A percentile compares a stretch with the other conserved stretches of the same genome.
Evolutionary conservation across 2,888 invertebrate species (phyloP).

Genomic region (Oxyscelio sp.): DNA sequence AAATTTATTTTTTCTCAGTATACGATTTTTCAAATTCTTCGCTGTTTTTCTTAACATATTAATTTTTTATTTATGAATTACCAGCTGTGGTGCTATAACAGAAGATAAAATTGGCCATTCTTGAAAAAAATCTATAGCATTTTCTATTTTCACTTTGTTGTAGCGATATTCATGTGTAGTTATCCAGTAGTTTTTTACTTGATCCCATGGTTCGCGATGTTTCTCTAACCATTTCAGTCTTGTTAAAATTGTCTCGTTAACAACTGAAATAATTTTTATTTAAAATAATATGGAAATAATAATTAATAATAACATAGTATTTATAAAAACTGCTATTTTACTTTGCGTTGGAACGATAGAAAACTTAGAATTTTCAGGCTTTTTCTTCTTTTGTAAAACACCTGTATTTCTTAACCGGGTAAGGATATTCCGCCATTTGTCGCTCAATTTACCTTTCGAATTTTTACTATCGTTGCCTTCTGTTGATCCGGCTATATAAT

Average conservation of each 20-base stretch:
- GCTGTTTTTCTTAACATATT: too few species aligned
- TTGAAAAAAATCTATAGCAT: conserved; percentile 3
- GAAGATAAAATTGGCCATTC: conserved; percentile 50
- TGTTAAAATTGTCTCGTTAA: not conserved
- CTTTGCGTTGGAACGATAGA: too few species aligned
- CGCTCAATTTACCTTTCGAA: conserved; percentile 33
- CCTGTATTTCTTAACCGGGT: not conserved
- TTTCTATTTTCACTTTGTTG: not conserved
- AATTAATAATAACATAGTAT: too few species aligned
- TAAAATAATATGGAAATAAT: too few species aligned
- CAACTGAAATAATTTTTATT: not conserved
- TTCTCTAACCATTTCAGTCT: conserved; percentile 1
- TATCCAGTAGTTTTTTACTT: not conserved
- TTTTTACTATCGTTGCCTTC: conserved; percentile 36
- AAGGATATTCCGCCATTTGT: conserved; percentile 19
- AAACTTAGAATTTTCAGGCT: too few species aligned
- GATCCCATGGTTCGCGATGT: conserved; percentile 7
- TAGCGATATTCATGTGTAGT: not conserved
- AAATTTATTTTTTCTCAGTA: too few species aligned
- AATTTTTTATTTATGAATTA: conserved; percentile 2
- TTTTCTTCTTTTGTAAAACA: conserved; percentile 7
- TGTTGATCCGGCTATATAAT: conserved; percentile 10
- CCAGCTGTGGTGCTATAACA: conserved; percentile 26
- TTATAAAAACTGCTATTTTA: too few species aligned
- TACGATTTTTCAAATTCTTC: too few species aligned